phyloP scores from a whole-genome alignment of 2,113 vertebrate genomes.

The Illadopsis cleaveri region DNA sequence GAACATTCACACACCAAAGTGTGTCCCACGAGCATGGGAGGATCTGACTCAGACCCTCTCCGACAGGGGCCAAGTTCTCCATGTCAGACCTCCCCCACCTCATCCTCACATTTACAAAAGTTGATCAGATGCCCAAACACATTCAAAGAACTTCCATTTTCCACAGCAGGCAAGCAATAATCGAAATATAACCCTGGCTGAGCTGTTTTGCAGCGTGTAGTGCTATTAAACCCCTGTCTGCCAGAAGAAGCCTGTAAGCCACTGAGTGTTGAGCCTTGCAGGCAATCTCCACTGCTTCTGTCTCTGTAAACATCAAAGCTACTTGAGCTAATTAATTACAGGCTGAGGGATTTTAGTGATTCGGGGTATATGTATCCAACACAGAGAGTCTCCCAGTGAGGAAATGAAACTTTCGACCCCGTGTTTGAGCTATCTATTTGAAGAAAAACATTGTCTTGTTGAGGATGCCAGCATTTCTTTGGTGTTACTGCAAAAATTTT shows the following conservation, averaged over 20 bases:
- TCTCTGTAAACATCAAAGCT: constrained; percentile 60
- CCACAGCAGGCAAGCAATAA: constrained; percentile 31
- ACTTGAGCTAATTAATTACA: constrained; percentile 64
- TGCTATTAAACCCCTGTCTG: constrained; percentile 19
- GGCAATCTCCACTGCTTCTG: constrained; percentile 35
- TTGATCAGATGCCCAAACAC: constrained; percentile 23
- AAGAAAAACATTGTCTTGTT: neutral
- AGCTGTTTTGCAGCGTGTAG: constrained; percentile 25
- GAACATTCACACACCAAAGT: neutral
- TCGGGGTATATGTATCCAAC: constrained; percentile 1
- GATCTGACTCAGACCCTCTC: neutral
- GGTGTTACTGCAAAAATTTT: neutral
- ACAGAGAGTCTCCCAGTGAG: neutral
- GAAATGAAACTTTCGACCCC: neutral
- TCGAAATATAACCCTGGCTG: neutral
- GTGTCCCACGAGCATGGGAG: neutral
- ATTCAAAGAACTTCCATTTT: neutral
- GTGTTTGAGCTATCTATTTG: neutral
- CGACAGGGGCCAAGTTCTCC: neutral
- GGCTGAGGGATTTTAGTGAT: constrained; percentile 35
- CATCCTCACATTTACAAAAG: constrained; percentile 1
- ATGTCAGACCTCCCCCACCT: neutral
- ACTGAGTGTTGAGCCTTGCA: constrained; percentile 13
- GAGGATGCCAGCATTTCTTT: neutral
- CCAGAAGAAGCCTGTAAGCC: neutral